Evolutionary conservation across 2,113 vertebrate genomes (phyloP), one percentile per base, ranked within the genome.

Genomic region (Peromyscus californicus): DNA sequence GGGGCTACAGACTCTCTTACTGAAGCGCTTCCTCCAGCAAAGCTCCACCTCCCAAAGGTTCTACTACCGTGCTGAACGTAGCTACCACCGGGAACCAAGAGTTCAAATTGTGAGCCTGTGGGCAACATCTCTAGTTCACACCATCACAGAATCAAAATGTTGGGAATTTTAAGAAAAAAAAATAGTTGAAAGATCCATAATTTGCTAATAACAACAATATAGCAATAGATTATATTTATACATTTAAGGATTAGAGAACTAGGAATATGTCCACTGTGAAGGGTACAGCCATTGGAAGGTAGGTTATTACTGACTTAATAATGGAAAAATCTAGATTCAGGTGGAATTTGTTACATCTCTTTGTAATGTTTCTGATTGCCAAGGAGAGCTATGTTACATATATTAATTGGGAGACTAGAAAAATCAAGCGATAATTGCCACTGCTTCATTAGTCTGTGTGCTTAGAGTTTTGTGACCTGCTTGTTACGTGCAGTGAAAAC

Each of bases 291-390:
- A 74, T 15, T 59, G 12, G 70, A 76, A 91, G 90, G 72, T 67
- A 90, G 17, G 29, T 65, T 75, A 78, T 33, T 67, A 1, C 89
- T 95, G 83, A 69, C 65, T 88, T 89, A 94, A 76, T 88, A 75
- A 90, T 83, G 80, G 26, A 91, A 74, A 93, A 85, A 92, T 80
- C 33, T 36, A 93, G 42, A 21, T 59, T 92, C 82, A 92, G 76
- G 12, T 39, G 3, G 65, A 89, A 79, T 94, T 82, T 39, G 26
- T 95, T 54, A 57, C 2, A 59, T 24, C 78, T 82, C 2, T 31
- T 29, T 78, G 17, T 91, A 83, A 79, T 90, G 61, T 61, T 83
- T 61, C 90, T 95, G 17, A 67, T 70, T 90, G 59, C 17, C 8
- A 97, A 86, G 19, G 2, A 57, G 12, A 87, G 5, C 26, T 31